Conservation (phyloP, 1,140 invertebrate genomes). For the Trigoniulus corallinus region DNA sequence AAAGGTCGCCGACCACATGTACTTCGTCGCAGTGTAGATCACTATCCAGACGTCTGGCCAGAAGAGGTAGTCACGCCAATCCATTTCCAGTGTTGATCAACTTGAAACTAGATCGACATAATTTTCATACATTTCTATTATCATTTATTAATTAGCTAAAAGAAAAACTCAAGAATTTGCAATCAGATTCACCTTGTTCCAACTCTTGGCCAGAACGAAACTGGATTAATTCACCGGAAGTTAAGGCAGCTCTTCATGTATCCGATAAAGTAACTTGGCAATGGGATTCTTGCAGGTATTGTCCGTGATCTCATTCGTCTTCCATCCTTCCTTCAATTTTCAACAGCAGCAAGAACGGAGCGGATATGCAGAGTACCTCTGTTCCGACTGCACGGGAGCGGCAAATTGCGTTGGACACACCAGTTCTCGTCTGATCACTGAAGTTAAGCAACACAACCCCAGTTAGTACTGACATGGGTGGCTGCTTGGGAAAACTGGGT, state of each 20-base stretch:
- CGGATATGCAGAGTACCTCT: no score
- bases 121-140: background rate
- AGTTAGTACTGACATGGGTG: no score
- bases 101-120: background rate
- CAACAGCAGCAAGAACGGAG: no score
- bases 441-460: no score
- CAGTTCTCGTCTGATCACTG: no score
- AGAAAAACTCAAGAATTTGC: background rate
- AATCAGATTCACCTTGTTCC: background rate
- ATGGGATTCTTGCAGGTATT: background rate
- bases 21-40: no score
- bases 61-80: no score
- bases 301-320: background rate
- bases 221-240: background rate
- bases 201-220: background rate
- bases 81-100: background rate
- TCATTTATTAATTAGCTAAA: background rate
- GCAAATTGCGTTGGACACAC: no score
- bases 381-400: no score
- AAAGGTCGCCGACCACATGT: background rate
- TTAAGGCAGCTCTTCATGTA: background rate
- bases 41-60: no score
- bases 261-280: background rate
- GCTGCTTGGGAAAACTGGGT: no score
- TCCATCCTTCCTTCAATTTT: no score